Evolutionary conservation across 2,113 vertebrate species (phyloP).

Genomic region (Melanotaenia duboulayi): DNA sequence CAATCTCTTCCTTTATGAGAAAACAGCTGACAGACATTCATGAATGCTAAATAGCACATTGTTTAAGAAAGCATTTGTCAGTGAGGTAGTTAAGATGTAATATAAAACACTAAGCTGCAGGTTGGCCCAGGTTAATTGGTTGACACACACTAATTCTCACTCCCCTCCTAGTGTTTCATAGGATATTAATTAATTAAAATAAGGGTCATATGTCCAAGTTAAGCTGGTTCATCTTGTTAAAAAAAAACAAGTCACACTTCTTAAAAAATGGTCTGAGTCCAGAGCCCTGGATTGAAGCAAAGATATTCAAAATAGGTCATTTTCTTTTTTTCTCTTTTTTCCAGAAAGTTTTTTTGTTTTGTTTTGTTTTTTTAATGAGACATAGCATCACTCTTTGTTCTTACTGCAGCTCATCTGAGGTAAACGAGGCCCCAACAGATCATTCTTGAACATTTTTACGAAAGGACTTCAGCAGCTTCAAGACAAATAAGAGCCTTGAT

Average conservation of each 20-base stretch:
- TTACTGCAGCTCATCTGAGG: conserved; percentile 29
- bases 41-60: no score
- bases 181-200: no score
- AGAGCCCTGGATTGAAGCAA: background rate
- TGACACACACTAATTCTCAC: no score
- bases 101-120: background rate
- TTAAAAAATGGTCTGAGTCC: background rate
- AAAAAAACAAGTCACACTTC: background rate
- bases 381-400: conserved; percentile 42
- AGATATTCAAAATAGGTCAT: background rate
- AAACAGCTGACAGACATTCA: no score
- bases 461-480: background rate
- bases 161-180: no score
- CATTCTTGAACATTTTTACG: conserved; percentile 24
- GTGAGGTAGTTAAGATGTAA: background rate
- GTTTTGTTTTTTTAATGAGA: no score
- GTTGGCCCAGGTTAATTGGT: no score
- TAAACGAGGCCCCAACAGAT: conserved; percentile 16
- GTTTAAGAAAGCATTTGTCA: no score
- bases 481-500: conserved; percentile 11
- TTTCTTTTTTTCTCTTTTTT: conserved; percentile 25
- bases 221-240: background rate
- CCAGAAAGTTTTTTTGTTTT: conserved; percentile 36
- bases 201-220: background rate
- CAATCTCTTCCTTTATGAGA: no score